These are phyloP conservation scores for Amblyraja radiata DNA, from an alignment of 2,797 vertebrate genomes.

Conservation along the genomic window DNA sequence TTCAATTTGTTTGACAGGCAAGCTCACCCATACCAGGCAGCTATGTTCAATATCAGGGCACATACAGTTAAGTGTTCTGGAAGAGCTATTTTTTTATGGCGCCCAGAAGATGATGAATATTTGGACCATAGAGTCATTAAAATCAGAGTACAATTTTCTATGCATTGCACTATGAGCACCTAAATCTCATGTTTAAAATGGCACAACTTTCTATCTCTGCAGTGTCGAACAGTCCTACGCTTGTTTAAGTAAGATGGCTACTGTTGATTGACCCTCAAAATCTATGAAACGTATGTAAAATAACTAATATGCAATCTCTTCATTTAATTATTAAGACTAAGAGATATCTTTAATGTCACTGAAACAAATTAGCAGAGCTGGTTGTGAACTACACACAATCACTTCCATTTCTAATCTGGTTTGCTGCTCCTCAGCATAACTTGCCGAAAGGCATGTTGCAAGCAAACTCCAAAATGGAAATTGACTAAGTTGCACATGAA, in stretches of 20 bases:
- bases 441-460: neutral
- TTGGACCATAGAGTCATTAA: no score
- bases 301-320: neutral
- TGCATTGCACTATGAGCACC: neutral
- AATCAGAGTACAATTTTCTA: neutral
- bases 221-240: neutral
- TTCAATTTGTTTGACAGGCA: no score
- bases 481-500: neutral
- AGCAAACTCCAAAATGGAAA: neutral
- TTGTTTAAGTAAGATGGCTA: neutral
- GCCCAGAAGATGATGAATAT: no score
- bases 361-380: neutral
- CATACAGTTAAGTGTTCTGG: no score
- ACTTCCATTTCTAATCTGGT: neutral
- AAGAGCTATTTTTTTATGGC: no score
- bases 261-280: neutral
- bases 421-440: no score
- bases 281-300: neutral
- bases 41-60: no score
- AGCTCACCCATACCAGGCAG: no score
- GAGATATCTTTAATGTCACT: neutral
- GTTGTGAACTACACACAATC: neutral
- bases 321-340: neutral
- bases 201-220: neutral
- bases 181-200: neutral